phyloP scores from a whole-genome alignment of 2,113 vertebrate genomes.

The Vulpes vulpes region DNA sequence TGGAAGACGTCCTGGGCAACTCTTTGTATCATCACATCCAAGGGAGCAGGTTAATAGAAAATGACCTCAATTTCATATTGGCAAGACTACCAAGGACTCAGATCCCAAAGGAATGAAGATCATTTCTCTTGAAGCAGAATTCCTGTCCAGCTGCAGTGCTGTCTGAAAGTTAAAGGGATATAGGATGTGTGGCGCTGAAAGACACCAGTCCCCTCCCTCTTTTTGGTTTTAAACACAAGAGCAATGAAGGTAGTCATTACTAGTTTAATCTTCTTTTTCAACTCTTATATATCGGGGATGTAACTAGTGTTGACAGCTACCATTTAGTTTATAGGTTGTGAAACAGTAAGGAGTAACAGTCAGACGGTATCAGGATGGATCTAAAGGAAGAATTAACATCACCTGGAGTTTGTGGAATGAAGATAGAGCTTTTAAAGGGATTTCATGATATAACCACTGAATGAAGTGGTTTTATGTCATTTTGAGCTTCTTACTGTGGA shows the following conservation, averaged over 20 bases:
- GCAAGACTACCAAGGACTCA: slow-evolving; percentile 10
- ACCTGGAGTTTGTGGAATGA: background rate
- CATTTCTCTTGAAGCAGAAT: slow-evolving; percentile 28
- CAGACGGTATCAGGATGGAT: background rate
- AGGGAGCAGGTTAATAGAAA: background rate
- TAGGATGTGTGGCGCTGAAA: background rate
- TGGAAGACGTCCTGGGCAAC: background rate
- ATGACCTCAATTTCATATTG: slow-evolving; percentile 40
- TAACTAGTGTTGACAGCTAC: background rate
- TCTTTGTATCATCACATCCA: background rate
- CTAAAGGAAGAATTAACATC: background rate
- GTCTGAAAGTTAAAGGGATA: background rate
- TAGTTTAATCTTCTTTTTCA: slow-evolving; percentile 8
- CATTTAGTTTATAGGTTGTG: background rate
- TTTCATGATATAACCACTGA: background rate
- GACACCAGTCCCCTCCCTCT: background rate
- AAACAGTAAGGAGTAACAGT: background rate
- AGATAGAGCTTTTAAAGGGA: background rate
- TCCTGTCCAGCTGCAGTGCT: background rate
- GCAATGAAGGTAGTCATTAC: background rate
- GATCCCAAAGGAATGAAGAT: background rate
- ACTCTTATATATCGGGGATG: background rate
- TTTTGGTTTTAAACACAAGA: background rate
- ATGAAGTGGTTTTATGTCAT: background rate
- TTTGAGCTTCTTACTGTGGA: slow-evolving; percentile 5